Percentiles rank a stretch among this genome's conserved stretches.
Conservation (phyloP, 2,888 invertebrate genomes). For the Spisula subtruncata region DNA sequence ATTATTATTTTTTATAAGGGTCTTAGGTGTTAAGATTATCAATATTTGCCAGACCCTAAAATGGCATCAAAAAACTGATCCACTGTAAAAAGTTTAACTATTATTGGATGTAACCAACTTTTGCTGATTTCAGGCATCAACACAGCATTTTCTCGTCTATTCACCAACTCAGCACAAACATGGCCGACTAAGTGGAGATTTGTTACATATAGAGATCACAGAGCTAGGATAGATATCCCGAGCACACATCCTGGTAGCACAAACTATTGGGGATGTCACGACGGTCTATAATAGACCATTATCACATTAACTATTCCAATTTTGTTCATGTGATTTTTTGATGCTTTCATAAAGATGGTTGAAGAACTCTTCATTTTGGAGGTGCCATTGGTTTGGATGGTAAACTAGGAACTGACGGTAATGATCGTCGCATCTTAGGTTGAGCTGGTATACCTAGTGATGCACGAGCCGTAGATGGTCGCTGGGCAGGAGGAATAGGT, state of each 20-base stretch:
- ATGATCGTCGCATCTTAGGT: conserved; percentile 75
- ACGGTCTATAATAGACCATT: neutral
- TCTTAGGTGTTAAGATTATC: too few species aligned
- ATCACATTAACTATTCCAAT: neutral
- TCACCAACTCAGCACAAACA: neutral
- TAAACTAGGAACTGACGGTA: conserved; percentile 77
- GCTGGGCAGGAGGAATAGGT: conserved; percentile 64
- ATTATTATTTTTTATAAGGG: too few species aligned
- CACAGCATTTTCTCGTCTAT: neutral
- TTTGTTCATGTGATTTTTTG: neutral
- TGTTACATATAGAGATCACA: neutral
- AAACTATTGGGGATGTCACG: neutral
- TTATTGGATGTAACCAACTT: too few species aligned
- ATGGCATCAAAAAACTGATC: too few species aligned
- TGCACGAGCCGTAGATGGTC: conserved; percentile 76
- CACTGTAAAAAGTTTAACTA: too few species aligned
- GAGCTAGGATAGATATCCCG: neutral
- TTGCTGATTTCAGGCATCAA: too few species aligned
- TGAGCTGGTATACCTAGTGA: conserved; percentile 68
- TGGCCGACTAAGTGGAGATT: neutral
- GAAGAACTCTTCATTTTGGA: conserved; percentile 51
- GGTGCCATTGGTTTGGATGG: conserved; percentile 78
- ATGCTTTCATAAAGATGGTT: neutral
- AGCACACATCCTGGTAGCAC: neutral
- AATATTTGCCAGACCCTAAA: too few species aligned